Percentiles rank a stretch among this genome's conserved stretches.
phyloP scores from a whole-genome alignment of 2,797 vertebrate species.

The Podarcis siculus region DNA sequence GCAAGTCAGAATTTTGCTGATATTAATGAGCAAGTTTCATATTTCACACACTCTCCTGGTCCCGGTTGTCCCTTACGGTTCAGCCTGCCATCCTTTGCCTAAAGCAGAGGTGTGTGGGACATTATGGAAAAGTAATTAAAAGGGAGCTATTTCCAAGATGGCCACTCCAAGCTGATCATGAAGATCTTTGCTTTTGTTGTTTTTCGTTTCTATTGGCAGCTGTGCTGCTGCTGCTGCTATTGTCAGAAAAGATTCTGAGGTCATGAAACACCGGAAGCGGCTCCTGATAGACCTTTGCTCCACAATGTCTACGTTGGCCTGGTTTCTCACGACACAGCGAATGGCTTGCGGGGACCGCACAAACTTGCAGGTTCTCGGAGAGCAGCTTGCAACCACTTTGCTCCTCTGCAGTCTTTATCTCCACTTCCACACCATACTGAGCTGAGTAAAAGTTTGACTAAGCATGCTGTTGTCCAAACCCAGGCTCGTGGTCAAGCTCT shows the following conservation, averaged over 20 bases:
- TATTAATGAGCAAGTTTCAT: constrained; percentile 69
- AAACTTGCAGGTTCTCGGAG: no score
- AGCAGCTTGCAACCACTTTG: no score
- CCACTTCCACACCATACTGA: no score
- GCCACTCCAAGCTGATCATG: not conserved
- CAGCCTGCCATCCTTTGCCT: constrained; percentile 58
- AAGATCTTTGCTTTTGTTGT: not conserved
- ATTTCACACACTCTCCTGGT: constrained; percentile 72
- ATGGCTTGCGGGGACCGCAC: no score
- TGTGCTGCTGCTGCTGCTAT: not conserved
- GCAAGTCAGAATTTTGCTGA: constrained; percentile 66
- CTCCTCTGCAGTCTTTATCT: no score
- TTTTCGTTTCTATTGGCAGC: not conserved
- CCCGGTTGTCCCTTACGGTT: constrained; percentile 65
- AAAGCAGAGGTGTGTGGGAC: constrained; percentile 34
- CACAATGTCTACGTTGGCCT: not conserved
- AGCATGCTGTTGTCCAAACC: no score
- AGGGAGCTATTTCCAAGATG: constrained; percentile 29
- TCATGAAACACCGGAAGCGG: not conserved
- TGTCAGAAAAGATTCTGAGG: not conserved
- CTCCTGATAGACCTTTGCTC: not conserved
- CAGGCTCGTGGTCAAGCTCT: no score
- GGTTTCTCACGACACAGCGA: no score
- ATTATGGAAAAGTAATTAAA: constrained; percentile 54
- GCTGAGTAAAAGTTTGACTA: no score